These are phyloP conservation scores for Vespertilio murinus DNA, from an alignment of 2,797 vertebrate genomes.

Conservation along the genomic window DNA sequence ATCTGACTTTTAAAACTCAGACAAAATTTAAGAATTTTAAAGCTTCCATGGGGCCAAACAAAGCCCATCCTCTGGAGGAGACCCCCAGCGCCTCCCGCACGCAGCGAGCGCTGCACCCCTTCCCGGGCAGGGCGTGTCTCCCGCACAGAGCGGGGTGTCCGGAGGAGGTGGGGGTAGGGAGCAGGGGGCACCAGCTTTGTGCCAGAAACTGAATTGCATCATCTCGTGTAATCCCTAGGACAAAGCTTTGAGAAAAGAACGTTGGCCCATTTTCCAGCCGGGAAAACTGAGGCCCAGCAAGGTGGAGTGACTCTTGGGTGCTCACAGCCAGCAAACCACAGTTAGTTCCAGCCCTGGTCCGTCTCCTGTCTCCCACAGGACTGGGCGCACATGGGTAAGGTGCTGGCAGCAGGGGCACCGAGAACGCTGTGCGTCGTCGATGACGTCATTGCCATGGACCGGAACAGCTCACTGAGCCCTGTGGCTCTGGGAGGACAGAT, in stretches of 20 bases:
- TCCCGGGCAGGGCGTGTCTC: not conserved
- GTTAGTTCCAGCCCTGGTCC: not conserved
- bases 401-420: not conserved
- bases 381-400: accelerated
- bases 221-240: not conserved
- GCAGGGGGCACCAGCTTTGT: not conserved
- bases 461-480: not conserved
- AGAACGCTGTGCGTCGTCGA: not conserved
- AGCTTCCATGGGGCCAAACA: not conserved
- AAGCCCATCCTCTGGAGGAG: not conserved
- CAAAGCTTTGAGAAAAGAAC: not conserved
- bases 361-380: not conserved
- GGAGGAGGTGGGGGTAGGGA: accelerated
- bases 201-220: not conserved
- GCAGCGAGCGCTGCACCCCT: accelerated
- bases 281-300: not conserved
- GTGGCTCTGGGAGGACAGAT: not conserved
- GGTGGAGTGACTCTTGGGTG: not conserved
- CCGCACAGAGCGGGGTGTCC: too few relatives aligned
- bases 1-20: not conserved
- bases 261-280: not conserved
- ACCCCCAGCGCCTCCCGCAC: accelerated
- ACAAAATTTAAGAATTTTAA: not conserved
- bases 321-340: not conserved
- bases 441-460: accelerated